These are phyloP conservation scores for Damaliscus lunatus DNA, from an alignment of 2,113 vertebrate genomes.

Conservation along the genomic window DNA sequence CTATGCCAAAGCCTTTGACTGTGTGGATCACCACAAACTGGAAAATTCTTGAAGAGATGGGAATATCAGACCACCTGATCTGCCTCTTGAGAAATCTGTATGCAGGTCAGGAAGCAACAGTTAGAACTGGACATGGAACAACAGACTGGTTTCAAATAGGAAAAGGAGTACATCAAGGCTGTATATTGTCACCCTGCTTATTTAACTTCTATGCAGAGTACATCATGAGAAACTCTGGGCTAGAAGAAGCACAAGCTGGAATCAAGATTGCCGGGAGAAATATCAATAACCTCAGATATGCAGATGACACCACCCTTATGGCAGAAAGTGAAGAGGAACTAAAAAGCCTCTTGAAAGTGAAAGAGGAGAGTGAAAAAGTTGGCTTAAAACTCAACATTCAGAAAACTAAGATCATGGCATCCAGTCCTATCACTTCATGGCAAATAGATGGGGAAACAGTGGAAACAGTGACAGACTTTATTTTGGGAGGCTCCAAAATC, in stretches of 20 bases:
- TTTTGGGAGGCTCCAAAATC: not conserved
- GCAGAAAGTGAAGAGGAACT: not conserved
- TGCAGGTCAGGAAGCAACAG: not conserved
- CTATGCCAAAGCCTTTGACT: not conserved
- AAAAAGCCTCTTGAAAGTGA: not conserved
- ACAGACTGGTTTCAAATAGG: not conserved
- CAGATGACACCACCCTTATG: not conserved
- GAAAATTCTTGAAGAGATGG: not conserved
- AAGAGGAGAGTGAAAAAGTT: not conserved
- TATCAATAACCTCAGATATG: not conserved
- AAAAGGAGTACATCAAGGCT: not conserved
- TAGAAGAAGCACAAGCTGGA: not conserved
- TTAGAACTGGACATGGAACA: not conserved
- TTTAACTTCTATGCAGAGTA: not conserved
- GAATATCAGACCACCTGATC: not conserved
- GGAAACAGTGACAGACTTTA: not conserved
- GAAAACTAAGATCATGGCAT: not conserved
- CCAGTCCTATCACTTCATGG: not conserved
- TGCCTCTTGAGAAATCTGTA: not conserved
- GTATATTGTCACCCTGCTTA: not conserved
- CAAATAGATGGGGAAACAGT: not conserved
- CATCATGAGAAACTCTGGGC: accelerated
- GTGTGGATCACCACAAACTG: not conserved
- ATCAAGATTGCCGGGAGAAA: not conserved
- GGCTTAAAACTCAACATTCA: not conserved